These are phyloP conservation scores for Zaprionus obscuricornis DNA, from an alignment of 2,888 invertebrate species.

Conservation along the genomic window DNA sequence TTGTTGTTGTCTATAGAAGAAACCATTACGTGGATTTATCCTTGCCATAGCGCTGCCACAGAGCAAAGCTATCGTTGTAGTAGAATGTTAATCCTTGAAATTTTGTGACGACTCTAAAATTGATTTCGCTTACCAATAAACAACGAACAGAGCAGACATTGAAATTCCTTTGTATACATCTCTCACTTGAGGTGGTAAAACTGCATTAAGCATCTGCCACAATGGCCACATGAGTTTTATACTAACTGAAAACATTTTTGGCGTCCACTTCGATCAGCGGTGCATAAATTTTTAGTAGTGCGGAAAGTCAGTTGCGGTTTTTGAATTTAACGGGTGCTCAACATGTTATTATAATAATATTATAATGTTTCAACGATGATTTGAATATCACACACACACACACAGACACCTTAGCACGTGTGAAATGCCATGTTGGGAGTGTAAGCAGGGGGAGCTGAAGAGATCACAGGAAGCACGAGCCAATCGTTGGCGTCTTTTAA, in stretches of 20 bases:
- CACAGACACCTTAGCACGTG: background rate
- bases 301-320: slow-evolving; percentile 69
- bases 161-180: slow-evolving; percentile 52
- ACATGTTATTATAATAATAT: slow-evolving; percentile 58
- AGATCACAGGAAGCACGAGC: slow-evolving; percentile 52
- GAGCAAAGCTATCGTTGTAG: slow-evolving; percentile 45
- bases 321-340: slow-evolving; percentile 62
- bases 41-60: slow-evolving; percentile 69
- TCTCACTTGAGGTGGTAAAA: slow-evolving; percentile 42
- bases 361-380: slow-evolving; percentile 46
- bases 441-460: background rate
- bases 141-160: slow-evolving; percentile 41
- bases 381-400: slow-evolving; percentile 46
- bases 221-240: slow-evolving; percentile 48
- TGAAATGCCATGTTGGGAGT: too few relatives aligned
- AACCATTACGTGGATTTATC: too few relatives aligned
- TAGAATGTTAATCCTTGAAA: background rate
- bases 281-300: slow-evolving; percentile 65
- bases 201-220: slow-evolving; percentile 46
- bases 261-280: slow-evolving; percentile 47
- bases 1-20: slow-evolving; percentile 63
- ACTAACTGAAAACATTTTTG: slow-evolving; percentile 9
- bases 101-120: background rate
- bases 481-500: slow-evolving; percentile 59
- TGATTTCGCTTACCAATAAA: slow-evolving; percentile 53